These are phyloP conservation scores for Nyctibius grandis DNA, from an alignment of 2,797 vertebrate species.

Conservation along the genomic window DNA sequence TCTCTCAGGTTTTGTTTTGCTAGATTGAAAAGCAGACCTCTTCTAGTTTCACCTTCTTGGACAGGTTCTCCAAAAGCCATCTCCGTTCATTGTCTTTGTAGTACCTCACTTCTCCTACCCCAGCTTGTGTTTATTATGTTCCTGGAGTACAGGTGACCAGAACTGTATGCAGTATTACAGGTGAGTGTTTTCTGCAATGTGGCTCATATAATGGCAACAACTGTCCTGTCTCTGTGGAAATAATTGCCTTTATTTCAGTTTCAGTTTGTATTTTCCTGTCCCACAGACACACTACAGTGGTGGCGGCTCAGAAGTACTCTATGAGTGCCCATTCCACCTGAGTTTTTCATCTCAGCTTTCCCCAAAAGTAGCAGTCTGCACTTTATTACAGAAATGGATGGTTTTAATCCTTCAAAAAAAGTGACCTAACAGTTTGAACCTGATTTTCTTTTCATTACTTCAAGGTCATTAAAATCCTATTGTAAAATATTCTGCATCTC, in stretches of 20 bases:
- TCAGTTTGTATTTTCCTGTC: not conserved
- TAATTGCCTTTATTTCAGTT: not conserved
- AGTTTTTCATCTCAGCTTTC: not conserved
- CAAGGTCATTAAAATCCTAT: not conserved
- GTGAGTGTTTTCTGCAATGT: not conserved
- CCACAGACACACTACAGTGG: not conserved
- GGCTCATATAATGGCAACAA: not conserved
- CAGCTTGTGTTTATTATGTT: not conserved
- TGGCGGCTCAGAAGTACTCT: not conserved
- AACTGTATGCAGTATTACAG: not conserved
- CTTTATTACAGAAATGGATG: not conserved
- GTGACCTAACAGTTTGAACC: not conserved
- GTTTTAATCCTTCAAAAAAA: not conserved
- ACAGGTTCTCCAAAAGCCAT: not conserved
- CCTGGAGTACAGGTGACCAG: rapidly evolving
- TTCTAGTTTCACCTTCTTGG: not conserved
- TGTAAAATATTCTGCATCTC: not conserved
- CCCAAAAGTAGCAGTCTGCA: not conserved
- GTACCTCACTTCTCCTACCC: not conserved
- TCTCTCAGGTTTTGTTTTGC: not conserved
- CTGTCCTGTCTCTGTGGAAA: not conserved
- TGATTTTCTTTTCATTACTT: not conserved
- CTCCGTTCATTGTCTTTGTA: rapidly evolving
- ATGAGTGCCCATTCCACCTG: rapidly evolving
- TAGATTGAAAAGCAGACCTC: not conserved